These are phyloP conservation scores for Alca torda DNA, from an alignment of 2,797 vertebrate genomes.

Conservation along the genomic window DNA sequence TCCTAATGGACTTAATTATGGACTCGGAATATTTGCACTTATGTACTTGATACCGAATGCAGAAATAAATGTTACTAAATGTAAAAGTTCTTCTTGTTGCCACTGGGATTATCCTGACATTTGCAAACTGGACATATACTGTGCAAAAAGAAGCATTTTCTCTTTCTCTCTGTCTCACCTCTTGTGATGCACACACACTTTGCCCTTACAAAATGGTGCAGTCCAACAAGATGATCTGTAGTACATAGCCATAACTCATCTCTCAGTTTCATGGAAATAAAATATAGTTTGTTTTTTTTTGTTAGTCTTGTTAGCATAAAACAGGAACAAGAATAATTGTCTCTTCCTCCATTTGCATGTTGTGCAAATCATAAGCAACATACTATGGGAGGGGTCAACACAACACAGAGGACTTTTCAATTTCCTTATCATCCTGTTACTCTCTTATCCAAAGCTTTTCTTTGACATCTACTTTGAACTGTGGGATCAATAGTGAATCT, in stretches of 20 bases:
- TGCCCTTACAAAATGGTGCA: background rate
- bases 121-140: background rate
- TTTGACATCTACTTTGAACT: background rate
- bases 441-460: background rate
- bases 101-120: background rate
- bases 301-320: background rate
- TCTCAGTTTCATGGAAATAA: background rate
- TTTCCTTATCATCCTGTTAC: background rate
- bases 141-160: background rate
- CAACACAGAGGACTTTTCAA: background rate
- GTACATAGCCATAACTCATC: background rate
- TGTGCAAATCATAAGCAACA: background rate
- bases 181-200: background rate
- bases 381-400: background rate
- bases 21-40: slow-evolving; percentile 99
- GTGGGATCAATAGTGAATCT: background rate
- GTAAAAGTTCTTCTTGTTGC: slow-evolving; percentile 73
- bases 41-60: slow-evolving; percentile 98
- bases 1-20: slow-evolving; percentile 89
- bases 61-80: slow-evolving; percentile 99
- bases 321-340: background rate
- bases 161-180: background rate
- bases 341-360: background rate
- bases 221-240: background rate
- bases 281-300: background rate